These are phyloP conservation scores for Calidris pugnax DNA, from an alignment of 2,113 vertebrate genomes.

Conservation along the genomic window DNA sequence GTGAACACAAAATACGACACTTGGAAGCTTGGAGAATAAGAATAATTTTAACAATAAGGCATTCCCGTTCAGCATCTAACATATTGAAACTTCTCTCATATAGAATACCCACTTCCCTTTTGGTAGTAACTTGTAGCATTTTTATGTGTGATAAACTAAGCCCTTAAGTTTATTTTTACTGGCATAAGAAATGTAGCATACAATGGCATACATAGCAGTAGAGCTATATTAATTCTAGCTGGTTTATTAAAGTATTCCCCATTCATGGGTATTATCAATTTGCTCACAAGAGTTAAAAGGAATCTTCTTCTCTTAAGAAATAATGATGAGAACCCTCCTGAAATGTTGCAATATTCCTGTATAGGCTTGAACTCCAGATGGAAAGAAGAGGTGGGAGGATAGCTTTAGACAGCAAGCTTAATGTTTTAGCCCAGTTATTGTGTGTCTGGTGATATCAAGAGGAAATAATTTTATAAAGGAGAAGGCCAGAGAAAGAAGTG, in stretches of 20 bases:
- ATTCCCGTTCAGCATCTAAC: not conserved
- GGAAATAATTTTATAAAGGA: slow-evolving; percentile 6
- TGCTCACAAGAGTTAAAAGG: not conserved
- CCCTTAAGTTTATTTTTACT: not conserved
- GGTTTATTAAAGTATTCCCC: not conserved
- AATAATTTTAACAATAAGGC: not conserved
- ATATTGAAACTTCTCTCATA: not conserved
- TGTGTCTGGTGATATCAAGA: slow-evolving; percentile 12
- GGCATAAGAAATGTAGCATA: not conserved
- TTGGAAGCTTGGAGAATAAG: not conserved
- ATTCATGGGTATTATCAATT: not conserved
- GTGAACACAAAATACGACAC: not conserved
- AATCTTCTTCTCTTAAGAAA: not conserved
- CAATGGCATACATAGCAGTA: not conserved
- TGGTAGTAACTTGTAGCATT: not conserved
- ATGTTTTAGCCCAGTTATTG: not conserved
- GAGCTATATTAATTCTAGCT: not conserved
- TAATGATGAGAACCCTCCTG: not conserved
- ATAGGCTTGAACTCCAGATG: not conserved
- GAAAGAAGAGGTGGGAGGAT: not conserved
- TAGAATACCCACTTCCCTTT: not conserved
- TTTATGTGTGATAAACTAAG: not conserved
- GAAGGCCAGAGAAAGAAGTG: not conserved
- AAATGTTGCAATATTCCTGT: slow-evolving; percentile 11
- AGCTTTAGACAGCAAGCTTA: not conserved